Conservation (phyloP, 2,888 invertebrate genomes). For the Epiblema foenella region DNA sequence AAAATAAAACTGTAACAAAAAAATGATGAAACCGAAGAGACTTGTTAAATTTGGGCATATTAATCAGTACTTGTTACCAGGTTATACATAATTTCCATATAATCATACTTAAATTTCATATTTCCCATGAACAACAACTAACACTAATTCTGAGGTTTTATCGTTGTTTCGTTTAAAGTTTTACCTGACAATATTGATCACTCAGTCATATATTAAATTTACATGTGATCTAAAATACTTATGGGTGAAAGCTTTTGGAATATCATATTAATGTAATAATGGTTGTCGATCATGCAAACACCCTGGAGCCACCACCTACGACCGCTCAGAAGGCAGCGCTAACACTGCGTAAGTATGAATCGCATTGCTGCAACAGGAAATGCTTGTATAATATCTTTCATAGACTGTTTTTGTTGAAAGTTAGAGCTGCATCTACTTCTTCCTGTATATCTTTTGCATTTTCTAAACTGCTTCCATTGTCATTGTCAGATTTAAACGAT, state of each 20-base stretch:
- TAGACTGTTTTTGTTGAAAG: constrained; percentile 75
- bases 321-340: constrained; percentile 75
- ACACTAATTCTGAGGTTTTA: constrained; percentile 29
- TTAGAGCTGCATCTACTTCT: constrained; percentile 70
- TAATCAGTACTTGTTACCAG: not conserved
- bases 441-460: constrained; percentile 72
- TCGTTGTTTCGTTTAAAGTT: constrained; percentile 37
- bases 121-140: not conserved
- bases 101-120: too few species aligned
- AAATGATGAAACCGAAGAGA: constrained; percentile 31
- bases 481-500: constrained; percentile 62
- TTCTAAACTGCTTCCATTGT: constrained; percentile 75
- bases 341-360: constrained; percentile 77
- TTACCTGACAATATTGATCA: constrained; percentile 16
- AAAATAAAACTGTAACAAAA: constrained; percentile 8
- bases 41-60: not conserved
- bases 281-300: constrained; percentile 84
- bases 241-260: constrained; percentile 75
- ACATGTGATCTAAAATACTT: constrained; percentile 62
- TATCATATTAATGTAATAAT: constrained; percentile 82
- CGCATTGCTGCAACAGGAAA: constrained; percentile 76
- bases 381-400: constrained; percentile 72
- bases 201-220: constrained; percentile 18
- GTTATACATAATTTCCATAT: not conserved
- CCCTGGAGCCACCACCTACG: constrained; percentile 73